Percentiles rank a stretch among this genome's conserved stretches.
Conservation (phyloP, 2,888 invertebrate genomes). For the Slavum lentiscoides region DNA sequence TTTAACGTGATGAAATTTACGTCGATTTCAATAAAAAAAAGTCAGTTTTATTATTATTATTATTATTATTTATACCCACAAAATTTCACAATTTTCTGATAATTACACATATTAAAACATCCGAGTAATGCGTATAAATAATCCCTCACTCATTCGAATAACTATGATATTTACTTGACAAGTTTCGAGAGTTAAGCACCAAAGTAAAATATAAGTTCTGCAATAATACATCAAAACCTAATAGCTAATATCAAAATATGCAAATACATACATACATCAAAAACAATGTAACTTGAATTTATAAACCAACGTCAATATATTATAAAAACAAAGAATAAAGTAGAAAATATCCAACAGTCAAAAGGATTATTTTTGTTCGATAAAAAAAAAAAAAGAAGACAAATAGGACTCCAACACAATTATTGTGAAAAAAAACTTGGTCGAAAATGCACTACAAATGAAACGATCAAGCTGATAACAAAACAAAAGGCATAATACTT, state of each 20-base stretch:
- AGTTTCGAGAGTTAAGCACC: constrained; percentile 11
- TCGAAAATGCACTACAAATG: neutral
- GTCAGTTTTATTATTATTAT: neutral
- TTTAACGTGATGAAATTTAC: neutral
- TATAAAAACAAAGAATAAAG: constrained; percentile 1
- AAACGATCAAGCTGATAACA: neutral
- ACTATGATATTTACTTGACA: neutral
- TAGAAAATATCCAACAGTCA: constrained; percentile 2
- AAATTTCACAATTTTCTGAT: neutral
- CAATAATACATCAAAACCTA: constrained; percentile 10
- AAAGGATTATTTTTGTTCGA: constrained; percentile 31
- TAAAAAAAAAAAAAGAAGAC: constrained; percentile 5
- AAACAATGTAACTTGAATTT: neutral
- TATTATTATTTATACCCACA: neutral
- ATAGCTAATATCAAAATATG: neutral
- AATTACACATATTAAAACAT: neutral
- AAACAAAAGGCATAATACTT: constrained; percentile 15
- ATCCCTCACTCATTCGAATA: neutral
- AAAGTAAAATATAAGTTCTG: constrained; percentile 8
- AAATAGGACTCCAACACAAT: constrained; percentile 6
- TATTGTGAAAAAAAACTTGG: neutral
- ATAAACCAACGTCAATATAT: neutral
- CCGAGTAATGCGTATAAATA: neutral
- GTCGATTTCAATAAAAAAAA: neutral
- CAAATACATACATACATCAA: constrained; percentile 7